Base-by-base conservation (phyloP, 2,888 invertebrate species). In the Caenorhabditis sulstoni region DNA sequence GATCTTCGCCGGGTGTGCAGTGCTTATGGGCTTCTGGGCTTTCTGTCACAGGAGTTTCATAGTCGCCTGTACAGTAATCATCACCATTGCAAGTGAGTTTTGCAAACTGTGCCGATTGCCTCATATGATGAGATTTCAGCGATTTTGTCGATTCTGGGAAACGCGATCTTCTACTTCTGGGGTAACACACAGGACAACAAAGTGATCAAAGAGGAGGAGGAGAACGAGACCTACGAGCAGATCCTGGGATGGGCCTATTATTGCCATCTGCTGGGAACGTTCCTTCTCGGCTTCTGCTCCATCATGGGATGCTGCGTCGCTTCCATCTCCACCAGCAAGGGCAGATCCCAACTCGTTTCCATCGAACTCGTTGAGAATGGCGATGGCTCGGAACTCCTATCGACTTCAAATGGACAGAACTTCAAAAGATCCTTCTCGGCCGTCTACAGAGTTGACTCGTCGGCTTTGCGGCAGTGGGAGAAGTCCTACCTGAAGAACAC, bases 171-270 rank as follows among this genome's bases (percentile, higher is more conserved):
- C 79, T 89, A 85, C 65, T 81, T 86, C 45, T 89, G 85, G 77
- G 89, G 86, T n/a, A 86, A 83, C 66, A 87, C 87, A 62, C 89
- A 89, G 49, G 88, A 89, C 76, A 89, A 90, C 68, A 87, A 88
- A 70, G 83, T 89, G 12, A 86, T 89, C 39, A 87, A 88, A 71
- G 88, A 89, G 57, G 88, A 89, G 39, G 88, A 87, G 18, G 86
- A 86, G 18, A 79, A 81, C 16, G 87, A 87, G 29, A 83, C 86
- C 16, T 89, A 89, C 49, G 87, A 89, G 86, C 89, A 89, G 85
- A 80, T 82, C 23, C 82, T 89, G 23, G 89, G 89, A n/a, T 89
- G 89, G 88, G 87, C 89, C 0, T 89, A 87, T 70, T 87, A 86
- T 64, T 81, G 83, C 39, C 86, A 89, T 45, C 23, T 89, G 7